These are phyloP conservation scores for Charadrius vociferus DNA, from an alignment of 2,113 vertebrate species.

Conservation along the genomic window DNA sequence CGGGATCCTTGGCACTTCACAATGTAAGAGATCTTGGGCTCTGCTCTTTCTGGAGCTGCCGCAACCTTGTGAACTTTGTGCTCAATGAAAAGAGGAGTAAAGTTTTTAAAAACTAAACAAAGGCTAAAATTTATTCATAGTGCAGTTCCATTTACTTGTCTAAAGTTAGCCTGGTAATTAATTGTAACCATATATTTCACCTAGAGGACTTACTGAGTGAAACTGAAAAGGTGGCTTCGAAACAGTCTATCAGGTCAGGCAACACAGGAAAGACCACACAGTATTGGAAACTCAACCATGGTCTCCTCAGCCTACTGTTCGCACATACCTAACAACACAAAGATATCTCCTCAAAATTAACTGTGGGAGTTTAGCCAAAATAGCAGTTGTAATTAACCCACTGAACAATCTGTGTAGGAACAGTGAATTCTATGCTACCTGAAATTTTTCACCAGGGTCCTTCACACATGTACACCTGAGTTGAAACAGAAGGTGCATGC, in stretches of 20 bases:
- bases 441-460: neutral
- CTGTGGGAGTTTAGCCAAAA: neutral
- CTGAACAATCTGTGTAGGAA: neutral
- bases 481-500: neutral
- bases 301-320: neutral
- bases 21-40: neutral
- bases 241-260: neutral
- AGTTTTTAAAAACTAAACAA: slow-evolving; percentile 2
- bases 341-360: neutral
- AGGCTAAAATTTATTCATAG: neutral
- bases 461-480: neutral
- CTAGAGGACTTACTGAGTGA: neutral
- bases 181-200: neutral
- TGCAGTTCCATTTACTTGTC: neutral
- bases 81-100: neutral
- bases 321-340: neutral
- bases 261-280: neutral
- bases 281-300: neutral
- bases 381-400: neutral
- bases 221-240: neutral
- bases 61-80: neutral
- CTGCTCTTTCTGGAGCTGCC: neutral
- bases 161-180: neutral
- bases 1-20: neutral
- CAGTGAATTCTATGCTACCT: neutral